Evolutionary conservation across 2,888 invertebrate species (phyloP).

Genomic region (Lymantria monacha): DNA sequence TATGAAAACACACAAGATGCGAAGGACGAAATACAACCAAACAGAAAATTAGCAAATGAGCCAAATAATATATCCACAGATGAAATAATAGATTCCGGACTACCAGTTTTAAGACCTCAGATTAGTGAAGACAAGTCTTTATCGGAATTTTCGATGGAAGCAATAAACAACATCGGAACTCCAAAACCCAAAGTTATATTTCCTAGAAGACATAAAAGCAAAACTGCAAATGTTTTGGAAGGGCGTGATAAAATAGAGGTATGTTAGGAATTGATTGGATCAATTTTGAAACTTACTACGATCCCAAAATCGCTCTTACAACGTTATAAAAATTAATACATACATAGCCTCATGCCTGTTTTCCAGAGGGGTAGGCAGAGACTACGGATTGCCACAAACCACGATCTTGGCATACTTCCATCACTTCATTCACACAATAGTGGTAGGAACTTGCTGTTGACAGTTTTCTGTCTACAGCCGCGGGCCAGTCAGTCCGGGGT

Average conservation of each 20-base stretch:
- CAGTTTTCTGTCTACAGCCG: too few species aligned
- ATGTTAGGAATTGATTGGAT: background rate
- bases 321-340: too few species aligned
- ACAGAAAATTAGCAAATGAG: background rate
- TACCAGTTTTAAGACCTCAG: slow-evolving; percentile 6
- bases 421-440: too few species aligned
- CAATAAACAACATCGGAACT: slow-evolving; percentile 11
- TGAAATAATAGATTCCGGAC: background rate
- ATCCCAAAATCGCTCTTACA: too few species aligned
- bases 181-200: slow-evolving; percentile 6
- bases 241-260: background rate
- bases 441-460: too few species aligned
- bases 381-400: too few species aligned
- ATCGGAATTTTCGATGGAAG: slow-evolving; percentile 61
- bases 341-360: too few species aligned
- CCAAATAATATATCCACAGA: background rate
- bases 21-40: background rate
- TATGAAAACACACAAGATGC: slow-evolving; percentile 11
- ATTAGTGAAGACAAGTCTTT: slow-evolving; percentile 49
- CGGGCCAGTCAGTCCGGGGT: too few species aligned
- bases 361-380: too few species aligned
- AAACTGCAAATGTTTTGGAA: background rate
- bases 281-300: background rate
- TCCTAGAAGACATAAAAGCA: background rate
- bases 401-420: too few species aligned